Evolutionary conservation across 2,888 invertebrate genomes (phyloP).

Genomic region (Macrophya annulata): DNA sequence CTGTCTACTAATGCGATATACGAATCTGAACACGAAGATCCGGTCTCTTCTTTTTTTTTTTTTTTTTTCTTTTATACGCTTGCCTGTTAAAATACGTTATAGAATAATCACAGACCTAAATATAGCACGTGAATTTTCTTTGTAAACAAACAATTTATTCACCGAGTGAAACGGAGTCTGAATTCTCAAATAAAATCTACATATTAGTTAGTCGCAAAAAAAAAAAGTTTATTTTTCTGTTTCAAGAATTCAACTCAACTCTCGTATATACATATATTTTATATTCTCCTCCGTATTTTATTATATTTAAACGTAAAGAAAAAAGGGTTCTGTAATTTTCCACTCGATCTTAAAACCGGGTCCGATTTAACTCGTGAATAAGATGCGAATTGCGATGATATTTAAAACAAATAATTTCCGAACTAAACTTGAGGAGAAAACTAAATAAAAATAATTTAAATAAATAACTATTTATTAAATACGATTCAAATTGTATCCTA

Average conservation of each 20-base stretch:
- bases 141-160: conserved; percentile 39
- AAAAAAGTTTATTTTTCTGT: background rate
- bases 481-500: background rate
- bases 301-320: background rate
- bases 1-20: background rate
- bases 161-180: background rate
- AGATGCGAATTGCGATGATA: background rate
- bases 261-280: background rate
- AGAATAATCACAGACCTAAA: background rate
- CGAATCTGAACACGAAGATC: background rate
- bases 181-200: background rate
- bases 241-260: background rate
- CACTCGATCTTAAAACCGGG: background rate
- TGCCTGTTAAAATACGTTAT: background rate
- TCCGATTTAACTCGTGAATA: background rate
- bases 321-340: conserved; percentile 39
- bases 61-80: background rate
- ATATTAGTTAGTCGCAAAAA: background rate
- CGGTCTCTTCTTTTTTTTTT: background rate
- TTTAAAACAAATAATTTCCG: background rate
- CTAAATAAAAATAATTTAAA: background rate
- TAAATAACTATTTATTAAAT: background rate
- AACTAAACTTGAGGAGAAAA: background rate
- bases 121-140: conserved; percentile 38
- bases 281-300: background rate